Evolutionary conservation across 2,113 vertebrate species (phyloP).

Genomic region (Ibidorhyncha struthersii): DNA sequence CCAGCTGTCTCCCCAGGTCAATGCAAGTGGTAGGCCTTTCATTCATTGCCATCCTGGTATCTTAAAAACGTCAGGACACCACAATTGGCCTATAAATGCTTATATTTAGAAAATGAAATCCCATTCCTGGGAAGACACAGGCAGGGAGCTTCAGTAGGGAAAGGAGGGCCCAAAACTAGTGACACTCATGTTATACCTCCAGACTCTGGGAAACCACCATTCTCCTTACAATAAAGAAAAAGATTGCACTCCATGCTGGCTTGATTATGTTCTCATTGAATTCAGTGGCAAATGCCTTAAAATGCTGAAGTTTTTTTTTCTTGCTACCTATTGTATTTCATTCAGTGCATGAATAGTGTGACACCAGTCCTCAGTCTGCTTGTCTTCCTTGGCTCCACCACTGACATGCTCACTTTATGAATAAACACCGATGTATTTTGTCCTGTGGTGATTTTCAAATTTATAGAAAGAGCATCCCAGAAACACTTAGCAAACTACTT

Average conservation of each 20-base stretch:
- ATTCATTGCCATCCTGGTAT: not conserved
- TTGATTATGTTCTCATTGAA: not conserved
- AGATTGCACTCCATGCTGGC: not conserved
- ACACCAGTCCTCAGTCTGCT: not conserved
- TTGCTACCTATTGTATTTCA: not conserved
- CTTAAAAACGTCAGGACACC: not conserved
- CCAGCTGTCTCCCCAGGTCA: not conserved
- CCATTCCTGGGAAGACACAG: not conserved
- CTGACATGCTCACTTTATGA: not conserved
- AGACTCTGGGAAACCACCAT: not conserved
- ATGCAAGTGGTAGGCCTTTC: not conserved
- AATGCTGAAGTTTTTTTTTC: not conserved
- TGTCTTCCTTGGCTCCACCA: not conserved
- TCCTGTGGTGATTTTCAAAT: not conserved
- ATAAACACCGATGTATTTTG: not conserved
- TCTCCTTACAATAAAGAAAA: not conserved
- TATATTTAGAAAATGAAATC: not conserved
- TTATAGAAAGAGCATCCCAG: not conserved
- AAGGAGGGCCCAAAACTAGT: not conserved
- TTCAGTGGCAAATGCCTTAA: not conserved
- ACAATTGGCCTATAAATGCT: not conserved
- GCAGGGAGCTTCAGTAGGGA: not conserved
- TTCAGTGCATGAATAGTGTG: not conserved
- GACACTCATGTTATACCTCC: not conserved
- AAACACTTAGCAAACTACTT: not conserved